Conservation (phyloP, 2,113 vertebrate species). For the Anguilla rostrata region DNA sequence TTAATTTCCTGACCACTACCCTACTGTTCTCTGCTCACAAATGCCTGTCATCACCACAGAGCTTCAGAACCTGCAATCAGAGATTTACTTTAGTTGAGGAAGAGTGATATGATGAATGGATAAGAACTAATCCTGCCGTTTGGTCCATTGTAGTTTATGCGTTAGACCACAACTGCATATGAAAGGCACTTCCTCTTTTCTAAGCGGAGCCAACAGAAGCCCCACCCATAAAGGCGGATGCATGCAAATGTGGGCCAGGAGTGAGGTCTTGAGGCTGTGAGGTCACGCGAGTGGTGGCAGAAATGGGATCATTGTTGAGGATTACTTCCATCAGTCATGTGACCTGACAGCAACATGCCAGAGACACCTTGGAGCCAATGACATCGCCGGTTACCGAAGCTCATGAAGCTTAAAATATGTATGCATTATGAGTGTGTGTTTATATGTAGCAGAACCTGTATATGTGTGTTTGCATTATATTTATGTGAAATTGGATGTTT, state of each 20-base stretch:
- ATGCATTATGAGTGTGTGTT: neutral
- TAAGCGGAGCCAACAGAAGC: neutral
- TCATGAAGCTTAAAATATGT: neutral
- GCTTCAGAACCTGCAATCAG: neutral
- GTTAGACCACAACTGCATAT: too few species aligned
- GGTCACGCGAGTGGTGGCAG: conserved; percentile 58
- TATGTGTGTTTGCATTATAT: too few species aligned
- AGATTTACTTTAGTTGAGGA: neutral
- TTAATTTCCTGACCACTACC: neutral
- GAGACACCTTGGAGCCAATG: conserved; percentile 29
- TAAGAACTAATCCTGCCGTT: neutral
- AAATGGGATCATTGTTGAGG: conserved; percentile 6
- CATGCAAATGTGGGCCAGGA: neutral
- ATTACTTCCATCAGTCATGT: conserved; percentile 59
- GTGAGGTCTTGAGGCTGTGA: conserved; percentile 46
- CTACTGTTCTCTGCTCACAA: neutral
- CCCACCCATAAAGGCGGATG: neutral
- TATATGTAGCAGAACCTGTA: neutral
- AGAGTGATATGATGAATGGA: neutral
- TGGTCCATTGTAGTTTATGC: neutral
- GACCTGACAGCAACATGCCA: conserved; percentile 53
- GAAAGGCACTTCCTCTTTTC: too few species aligned
- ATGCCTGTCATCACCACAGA: neutral
- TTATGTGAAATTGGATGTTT: too few species aligned
- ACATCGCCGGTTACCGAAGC: neutral